phyloP scores from a whole-genome alignment of 2,113 vertebrate species.

The Scatophagus argus region DNA sequence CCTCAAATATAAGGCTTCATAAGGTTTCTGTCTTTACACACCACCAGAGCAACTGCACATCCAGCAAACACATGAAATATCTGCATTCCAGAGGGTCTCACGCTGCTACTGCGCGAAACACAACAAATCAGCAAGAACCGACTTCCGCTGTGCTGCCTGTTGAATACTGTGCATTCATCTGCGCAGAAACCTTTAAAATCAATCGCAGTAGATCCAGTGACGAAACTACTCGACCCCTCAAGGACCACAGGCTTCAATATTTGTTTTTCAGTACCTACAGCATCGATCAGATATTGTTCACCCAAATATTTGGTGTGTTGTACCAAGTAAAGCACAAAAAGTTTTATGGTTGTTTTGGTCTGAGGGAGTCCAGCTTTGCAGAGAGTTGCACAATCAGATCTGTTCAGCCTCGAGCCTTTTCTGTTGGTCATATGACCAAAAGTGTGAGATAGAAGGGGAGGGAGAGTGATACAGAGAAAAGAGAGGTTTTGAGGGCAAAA shows the following conservation, averaged over 20 bases:
- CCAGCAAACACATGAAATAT: conserved; percentile 26
- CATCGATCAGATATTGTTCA: not conserved
- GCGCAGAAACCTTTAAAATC: not conserved
- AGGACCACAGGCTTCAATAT: not conserved
- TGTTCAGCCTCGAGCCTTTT: conserved; percentile 33
- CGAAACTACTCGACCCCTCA: not conserved
- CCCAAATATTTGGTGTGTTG: not conserved
- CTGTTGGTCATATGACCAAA: conserved; percentile 65
- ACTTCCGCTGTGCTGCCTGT: not conserved
- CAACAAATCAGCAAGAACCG: conserved; percentile 44
- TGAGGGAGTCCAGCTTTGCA: conserved; percentile 29
- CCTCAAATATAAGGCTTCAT: not conserved
- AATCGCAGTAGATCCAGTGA: not conserved
- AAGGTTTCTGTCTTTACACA: not conserved
- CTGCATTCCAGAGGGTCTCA: conserved; percentile 34
- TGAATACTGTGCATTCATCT: not conserved
- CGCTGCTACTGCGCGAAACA: not conserved
- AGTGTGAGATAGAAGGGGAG: conserved; percentile 3
- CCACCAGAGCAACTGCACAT: not conserved
- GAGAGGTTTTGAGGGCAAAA: conserved; percentile 7
- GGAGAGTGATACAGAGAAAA: not conserved
- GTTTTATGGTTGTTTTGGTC: not conserved
- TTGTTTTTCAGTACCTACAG: not conserved
- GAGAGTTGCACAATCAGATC: conserved; percentile 62
- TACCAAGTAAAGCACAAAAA: not conserved